Conservation (phyloP, 2,113 vertebrate species). For the Todiramphus saurophagus region DNA sequence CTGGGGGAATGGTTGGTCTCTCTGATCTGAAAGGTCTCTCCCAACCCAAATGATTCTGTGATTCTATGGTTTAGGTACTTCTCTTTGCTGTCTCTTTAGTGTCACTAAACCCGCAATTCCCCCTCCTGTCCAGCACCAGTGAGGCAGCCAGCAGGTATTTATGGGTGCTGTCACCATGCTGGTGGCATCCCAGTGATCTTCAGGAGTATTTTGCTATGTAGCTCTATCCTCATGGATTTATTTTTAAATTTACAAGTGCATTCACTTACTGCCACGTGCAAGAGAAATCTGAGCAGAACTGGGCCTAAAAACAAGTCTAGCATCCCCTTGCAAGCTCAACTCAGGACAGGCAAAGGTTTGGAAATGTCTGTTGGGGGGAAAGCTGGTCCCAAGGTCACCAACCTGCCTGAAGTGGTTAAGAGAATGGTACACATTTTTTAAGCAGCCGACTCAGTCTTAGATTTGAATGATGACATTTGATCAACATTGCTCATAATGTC, state of each 20-base stretch:
- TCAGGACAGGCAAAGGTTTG: not conserved
- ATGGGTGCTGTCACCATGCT: not conserved
- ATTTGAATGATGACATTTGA: not conserved
- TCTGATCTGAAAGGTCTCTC: too few species aligned
- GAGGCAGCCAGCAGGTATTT: not conserved
- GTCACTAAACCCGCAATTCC: not conserved
- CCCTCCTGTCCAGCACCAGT: not conserved
- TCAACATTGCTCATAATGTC: not conserved
- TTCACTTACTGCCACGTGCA: not conserved
- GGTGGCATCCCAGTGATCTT: conserved; percentile 18
- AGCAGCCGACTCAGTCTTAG: not conserved
- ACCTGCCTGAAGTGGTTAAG: not conserved
- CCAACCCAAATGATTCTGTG: too few species aligned
- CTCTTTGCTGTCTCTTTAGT: not conserved
- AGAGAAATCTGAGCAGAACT: not conserved
- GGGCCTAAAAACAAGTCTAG: not conserved
- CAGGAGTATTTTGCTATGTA: not conserved
- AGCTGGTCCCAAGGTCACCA: not conserved
- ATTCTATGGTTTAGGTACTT: not conserved
- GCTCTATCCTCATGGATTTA: conserved; percentile 26
- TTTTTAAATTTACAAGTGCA: conserved; percentile 66
- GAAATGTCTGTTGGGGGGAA: not conserved
- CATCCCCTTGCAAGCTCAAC: not conserved
- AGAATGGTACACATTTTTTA: not conserved
- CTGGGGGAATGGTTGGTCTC: too few species aligned